These are phyloP conservation scores for Forbesichthys agassizii DNA, from an alignment of 2,113 vertebrate species.

Conservation along the genomic window DNA sequence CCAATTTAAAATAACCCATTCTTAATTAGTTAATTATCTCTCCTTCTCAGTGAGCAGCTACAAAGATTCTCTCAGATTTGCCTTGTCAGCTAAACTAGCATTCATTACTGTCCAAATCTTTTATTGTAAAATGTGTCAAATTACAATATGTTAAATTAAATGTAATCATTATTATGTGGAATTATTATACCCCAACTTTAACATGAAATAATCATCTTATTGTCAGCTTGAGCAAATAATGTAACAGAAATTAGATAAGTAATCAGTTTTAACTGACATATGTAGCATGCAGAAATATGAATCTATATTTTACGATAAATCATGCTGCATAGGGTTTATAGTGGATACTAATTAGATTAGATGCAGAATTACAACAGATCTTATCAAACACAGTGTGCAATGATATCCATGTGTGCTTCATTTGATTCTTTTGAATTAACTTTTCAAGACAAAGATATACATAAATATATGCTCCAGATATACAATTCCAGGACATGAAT, in stretches of 20 bases:
- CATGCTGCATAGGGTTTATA: too few species aligned
- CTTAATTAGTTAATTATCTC: slow-evolving; percentile 69
- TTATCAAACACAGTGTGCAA: slow-evolving; percentile 12
- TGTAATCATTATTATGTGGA: slow-evolving; percentile 30
- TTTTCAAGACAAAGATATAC: slow-evolving; percentile 4
- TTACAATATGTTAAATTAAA: slow-evolving; percentile 52
- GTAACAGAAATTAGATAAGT: neutral
- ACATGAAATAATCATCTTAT: slow-evolving; percentile 24
- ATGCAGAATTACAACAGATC: too few species aligned
- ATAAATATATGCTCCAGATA: neutral
- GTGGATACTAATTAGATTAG: too few species aligned
- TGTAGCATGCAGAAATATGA: slow-evolving; percentile 15
- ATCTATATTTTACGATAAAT: neutral
- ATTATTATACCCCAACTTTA: slow-evolving; percentile 22
- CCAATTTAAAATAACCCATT: slow-evolving; percentile 52
- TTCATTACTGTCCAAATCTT: slow-evolving; percentile 55
- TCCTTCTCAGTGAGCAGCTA: slow-evolving; percentile 45
- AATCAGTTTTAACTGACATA: neutral
- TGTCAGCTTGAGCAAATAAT: neutral
- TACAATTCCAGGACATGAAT: neutral
- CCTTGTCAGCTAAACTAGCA: slow-evolving; percentile 51
- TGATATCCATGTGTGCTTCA: slow-evolving; percentile 5
- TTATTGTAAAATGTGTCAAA: slow-evolving; percentile 51
- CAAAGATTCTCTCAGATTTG: slow-evolving; percentile 31
- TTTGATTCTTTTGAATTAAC: neutral